These are phyloP conservation scores for Lypha dubia DNA, from an alignment of 2,888 invertebrate species.

Conservation along the genomic window DNA sequence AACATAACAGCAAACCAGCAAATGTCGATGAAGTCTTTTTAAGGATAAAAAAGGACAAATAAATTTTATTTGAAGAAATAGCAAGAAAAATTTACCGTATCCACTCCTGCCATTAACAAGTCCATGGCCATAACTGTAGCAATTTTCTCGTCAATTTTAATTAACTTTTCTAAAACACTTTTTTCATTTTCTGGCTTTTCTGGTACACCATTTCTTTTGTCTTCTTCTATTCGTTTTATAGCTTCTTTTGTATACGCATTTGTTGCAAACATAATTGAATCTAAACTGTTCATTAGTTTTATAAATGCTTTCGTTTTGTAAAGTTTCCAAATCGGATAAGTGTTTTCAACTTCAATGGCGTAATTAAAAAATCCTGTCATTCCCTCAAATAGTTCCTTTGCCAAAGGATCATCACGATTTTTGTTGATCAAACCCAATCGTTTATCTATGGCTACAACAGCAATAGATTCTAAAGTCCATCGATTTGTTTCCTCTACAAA, in stretches of 20 bases:
- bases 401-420: conserved; percentile 70
- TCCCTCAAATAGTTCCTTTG: conserved; percentile 73
- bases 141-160: conserved; percentile 86
- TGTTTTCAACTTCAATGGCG: conserved; percentile 74
- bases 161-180: conserved; percentile 87
- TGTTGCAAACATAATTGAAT: conserved; percentile 76
- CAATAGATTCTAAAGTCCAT: conserved; percentile 86
- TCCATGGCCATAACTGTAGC: conserved; percentile 88
- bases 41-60: conserved; percentile 76
- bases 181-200: conserved; percentile 79
- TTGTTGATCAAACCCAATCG: conserved; percentile 77
- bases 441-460: conserved; percentile 82
- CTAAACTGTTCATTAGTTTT: conserved; percentile 75
- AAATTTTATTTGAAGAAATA: conserved; percentile 48
- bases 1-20: conserved; percentile 74
- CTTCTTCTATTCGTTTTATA: conserved; percentile 75
- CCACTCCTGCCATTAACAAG: conserved; percentile 89
- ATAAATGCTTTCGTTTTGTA: conserved; percentile 75
- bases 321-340: conserved; percentile 75
- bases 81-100: conserved; percentile 86
- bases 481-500: conserved; percentile 85
- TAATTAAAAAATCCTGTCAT: conserved; percentile 65
- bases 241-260: conserved; percentile 80
- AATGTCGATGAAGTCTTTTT: conserved; percentile 79
- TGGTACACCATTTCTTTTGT: conserved; percentile 63